Evolutionary conservation across 2,113 vertebrate species (phyloP), one percentile per base, ranked within the genome.

Genomic region (Oncorhynchus nerka): DNA sequence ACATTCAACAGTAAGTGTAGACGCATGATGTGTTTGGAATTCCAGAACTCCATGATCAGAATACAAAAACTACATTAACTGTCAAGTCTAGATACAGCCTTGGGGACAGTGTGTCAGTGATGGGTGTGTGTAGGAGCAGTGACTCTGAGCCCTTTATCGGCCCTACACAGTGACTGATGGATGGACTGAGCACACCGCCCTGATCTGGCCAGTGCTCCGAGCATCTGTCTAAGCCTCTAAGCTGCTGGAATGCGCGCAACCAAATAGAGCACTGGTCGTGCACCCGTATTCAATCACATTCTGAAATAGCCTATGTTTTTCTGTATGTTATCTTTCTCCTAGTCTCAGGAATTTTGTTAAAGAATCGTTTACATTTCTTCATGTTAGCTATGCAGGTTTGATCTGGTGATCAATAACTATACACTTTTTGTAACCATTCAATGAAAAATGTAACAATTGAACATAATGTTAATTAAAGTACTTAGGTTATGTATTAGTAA

Each of bases 171-270:
- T 91, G 92, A 92, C 90, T 83, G 88, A 34, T 34, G 34, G 34
- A 91, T 91, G 87, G 70, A 66, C 78, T 71, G 79, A 69, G 87
- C 85, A 81, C 78, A 75, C 81, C 86, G 80, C 85, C 86, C 9
- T 51, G 49, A 84, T 83, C 15, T 86, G 88, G 86, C 82, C 90
- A 83, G 75, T 83, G 85, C 86, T 75, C 85, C 57, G 78, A 88
- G 86, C 84, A 83, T 82, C 82, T 89, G 88, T 86, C 83, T 87
- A 82, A 81, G 79, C 85, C 82, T 83, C 83, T 87, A 82, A 87
- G 80, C 81, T 82, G 80, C 68, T 85, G 91, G 89, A 92, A 92
- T 92, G 86, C 81, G 62, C 86, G 77, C 80, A 78, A 81, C 85
- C 4, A n/a, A 19, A 61, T 61, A 20, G 57, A 61, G 20, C 15